These are phyloP conservation scores for Eucidaris tribuloides DNA, from an alignment of 35 echinoderm and acorn worm genomes.

Conservation along the genomic window DNA sequence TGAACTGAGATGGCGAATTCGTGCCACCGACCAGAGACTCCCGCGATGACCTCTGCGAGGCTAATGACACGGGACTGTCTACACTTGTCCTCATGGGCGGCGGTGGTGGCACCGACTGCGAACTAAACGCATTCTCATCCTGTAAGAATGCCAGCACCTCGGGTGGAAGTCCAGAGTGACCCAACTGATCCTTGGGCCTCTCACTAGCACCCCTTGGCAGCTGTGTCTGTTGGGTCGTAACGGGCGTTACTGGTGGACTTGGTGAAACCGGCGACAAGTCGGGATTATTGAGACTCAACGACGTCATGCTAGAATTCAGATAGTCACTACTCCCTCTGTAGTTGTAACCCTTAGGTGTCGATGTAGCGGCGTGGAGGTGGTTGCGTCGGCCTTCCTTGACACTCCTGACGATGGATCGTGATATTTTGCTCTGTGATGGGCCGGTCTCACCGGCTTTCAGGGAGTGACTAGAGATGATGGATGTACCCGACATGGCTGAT, in stretches of 20 bases:
- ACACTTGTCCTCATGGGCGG: background rate
- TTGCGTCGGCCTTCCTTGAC: slow-evolving; percentile 32
- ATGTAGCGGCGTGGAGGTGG: slow-evolving; percentile 23
- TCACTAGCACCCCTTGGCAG: background rate
- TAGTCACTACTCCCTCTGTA: background rate
- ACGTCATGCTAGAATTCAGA: background rate
- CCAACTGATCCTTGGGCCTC: background rate
- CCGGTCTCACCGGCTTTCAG: slow-evolving; percentile 35
- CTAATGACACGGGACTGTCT: slow-evolving; percentile 14
- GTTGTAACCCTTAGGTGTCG: background rate
- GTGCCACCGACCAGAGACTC: slow-evolving; percentile 48
- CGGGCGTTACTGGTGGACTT: background rate
- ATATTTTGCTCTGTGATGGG: slow-evolving; percentile 28
- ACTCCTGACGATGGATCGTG: slow-evolving; percentile 39
- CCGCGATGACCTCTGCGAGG: slow-evolving; percentile 25
- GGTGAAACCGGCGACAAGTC: slow-evolving; percentile 12
- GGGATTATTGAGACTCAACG: background rate
- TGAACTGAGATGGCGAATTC: slow-evolving; percentile 3
- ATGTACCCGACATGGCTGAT: slow-evolving; percentile 79
- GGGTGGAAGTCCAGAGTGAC: background rate
- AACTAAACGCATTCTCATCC: slow-evolving; percentile 24
- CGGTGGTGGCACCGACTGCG: slow-evolving; percentile 4
- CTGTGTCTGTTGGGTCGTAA: background rate
- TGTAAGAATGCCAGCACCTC: slow-evolving; percentile 17
- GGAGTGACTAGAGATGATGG: slow-evolving; percentile 95